Conservation (phyloP, 2,113 vertebrate species). For the Equus quagga region DNA sequence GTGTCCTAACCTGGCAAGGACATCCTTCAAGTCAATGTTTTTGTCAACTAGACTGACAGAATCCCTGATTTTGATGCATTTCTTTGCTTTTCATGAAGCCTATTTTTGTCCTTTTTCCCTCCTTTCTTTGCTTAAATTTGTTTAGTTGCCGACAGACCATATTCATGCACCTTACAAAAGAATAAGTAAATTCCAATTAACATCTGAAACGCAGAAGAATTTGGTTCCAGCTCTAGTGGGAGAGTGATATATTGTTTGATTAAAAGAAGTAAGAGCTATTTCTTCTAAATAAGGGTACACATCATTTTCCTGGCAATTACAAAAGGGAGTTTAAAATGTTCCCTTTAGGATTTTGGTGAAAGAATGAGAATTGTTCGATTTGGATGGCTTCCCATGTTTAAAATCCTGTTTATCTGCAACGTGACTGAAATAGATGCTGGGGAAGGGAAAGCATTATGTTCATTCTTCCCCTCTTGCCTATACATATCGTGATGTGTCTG, state of each 20-base stretch:
- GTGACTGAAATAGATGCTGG: conserved; percentile 66
- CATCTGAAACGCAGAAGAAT: conserved; percentile 61
- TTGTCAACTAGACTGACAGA: conserved; percentile 30
- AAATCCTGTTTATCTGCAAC: conserved; percentile 67
- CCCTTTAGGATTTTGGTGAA: conserved; percentile 68
- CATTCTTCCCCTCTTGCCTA: conserved; percentile 49
- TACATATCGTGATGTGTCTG: background rate
- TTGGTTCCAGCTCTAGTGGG: background rate
- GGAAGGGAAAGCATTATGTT: conserved; percentile 33
- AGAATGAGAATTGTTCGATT: conserved; percentile 68
- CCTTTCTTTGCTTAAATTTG: background rate
- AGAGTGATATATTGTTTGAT: conserved; percentile 53
- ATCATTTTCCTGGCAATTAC: conserved; percentile 64
- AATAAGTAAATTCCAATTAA: conserved; percentile 73
- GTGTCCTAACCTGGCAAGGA: conserved; percentile 66
- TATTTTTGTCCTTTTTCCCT: background rate
- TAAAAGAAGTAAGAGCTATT: conserved; percentile 60
- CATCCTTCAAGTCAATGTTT: conserved; percentile 54
- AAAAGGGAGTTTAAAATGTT: conserved; percentile 62
- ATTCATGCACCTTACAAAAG: conserved; percentile 63
- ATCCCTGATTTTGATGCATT: conserved; percentile 36
- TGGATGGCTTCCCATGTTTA: conserved; percentile 68
- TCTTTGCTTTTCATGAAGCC: background rate
- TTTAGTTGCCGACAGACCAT: conserved; percentile 60
- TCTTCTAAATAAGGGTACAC: conserved; percentile 64